phyloP scores from a whole-genome alignment of 2,797 vertebrate genomes.

The Poeciliopsis infans region DNA sequence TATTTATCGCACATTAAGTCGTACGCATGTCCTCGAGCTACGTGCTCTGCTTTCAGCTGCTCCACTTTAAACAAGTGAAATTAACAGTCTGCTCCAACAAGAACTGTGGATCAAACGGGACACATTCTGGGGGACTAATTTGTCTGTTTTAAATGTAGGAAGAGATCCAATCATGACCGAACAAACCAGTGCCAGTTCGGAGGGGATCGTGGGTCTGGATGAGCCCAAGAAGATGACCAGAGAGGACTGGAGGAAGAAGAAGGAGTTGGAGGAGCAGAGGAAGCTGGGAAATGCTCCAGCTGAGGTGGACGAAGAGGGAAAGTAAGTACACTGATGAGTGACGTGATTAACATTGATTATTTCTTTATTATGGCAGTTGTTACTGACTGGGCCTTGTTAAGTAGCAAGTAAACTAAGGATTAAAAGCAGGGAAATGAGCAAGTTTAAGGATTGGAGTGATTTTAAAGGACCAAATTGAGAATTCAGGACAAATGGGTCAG shows the following conservation, averaged over 20 bases:
- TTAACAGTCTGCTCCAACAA: too few species aligned
- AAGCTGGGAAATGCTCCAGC: conserved; percentile 97
- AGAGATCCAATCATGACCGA: conserved; percentile 64
- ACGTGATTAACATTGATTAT: background rate
- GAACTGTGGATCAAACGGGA: background rate
- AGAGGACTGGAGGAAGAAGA: conserved; percentile 99
- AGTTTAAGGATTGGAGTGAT: background rate
- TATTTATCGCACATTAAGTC: background rate
- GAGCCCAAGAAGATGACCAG: conserved; percentile 98
- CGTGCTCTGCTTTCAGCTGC: background rate
- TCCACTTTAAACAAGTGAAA: background rate
- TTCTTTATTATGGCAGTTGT: background rate
- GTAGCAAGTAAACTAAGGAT: background rate
- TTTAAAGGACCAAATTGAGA: background rate
- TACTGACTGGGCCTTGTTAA: background rate
- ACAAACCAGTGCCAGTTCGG: conserved; percentile 43
- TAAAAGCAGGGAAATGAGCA: background rate
- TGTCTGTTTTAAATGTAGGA: background rate
- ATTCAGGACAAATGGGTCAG: background rate
- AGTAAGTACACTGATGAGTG: conserved; percentile 81
- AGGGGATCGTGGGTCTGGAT: conserved; percentile 88
- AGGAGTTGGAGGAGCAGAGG: conserved; percentile 96
- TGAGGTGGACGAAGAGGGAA: conserved; percentile 98
- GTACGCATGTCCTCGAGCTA: background rate
- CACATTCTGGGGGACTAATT: too few species aligned